Evolutionary conservation across 2,888 invertebrate genomes (phyloP), one percentile per base, ranked within the genome.

Genomic region (Pseudolycoriella hygida): DNA sequence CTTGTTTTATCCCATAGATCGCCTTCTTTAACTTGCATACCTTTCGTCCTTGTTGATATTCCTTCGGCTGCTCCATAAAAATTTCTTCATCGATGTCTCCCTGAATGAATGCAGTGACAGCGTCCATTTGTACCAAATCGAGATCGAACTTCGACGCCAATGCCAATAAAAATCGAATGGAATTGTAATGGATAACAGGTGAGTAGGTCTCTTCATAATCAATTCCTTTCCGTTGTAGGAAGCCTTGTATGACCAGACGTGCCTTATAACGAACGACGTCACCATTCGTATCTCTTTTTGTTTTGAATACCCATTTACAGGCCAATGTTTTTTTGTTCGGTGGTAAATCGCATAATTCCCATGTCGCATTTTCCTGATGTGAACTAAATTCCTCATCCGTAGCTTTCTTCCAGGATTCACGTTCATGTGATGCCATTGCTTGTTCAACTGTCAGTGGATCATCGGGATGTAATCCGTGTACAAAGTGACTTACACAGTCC

Each of bases 201-300:
- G n/a, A n/a, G n/a, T n/a, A n/a, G n/a, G n/a, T n/a, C n/a, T n/a
- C n/a, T n/a, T n/a, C n/a, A n/a, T n/a, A n/a, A n/a, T n/a, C n/a
- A n/a, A n/a, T n/a, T n/a, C n/a, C n/a, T n/a, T n/a, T n/a, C 12
- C 38, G 31, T 32, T 45, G 47, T n/a, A 17, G 25, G 47, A 52
- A 60, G 1, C 56, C 56, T 47, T 56, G 57, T 2, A 50, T 49
- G 17, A 59, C 56, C 3, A 58, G 42, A 45, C 57, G 48, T 5
- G 54, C 56, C 42, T 58, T 58, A 42, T 51, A 56, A 39, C 50
- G 52, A 17, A 56, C 50, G 5, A 53, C 47, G 40, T 46, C 50
- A 17, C 55, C 56, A 49, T 57, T 53, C 37, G 54, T 48, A 46
- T 54, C 52, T 8, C 40, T 50, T 48, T 59, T 59, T 5, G 55